Percentiles rank a stretch among this genome's conserved stretches.
These are phyloP conservation scores for Cartodere bifasciata DNA, from an alignment of 2,888 invertebrate genomes.

Conservation along the genomic window DNA sequence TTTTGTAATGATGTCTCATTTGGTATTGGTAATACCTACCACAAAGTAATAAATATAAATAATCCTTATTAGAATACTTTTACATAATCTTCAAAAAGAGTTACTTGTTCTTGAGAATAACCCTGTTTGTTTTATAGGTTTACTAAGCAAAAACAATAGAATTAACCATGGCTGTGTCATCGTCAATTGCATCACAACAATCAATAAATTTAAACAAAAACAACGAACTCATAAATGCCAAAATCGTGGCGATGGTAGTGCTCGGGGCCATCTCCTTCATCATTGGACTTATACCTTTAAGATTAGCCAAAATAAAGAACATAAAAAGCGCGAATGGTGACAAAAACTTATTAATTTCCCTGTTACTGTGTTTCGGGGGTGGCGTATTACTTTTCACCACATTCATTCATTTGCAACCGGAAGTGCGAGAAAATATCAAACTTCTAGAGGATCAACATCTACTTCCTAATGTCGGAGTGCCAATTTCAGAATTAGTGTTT, in stretches of 20 bases:
- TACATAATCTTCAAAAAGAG: too few species aligned
- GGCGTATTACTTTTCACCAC: constrained; percentile 53
- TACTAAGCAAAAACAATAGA: too few species aligned
- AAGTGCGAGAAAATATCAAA: constrained; percentile 46
- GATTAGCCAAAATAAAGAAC: constrained; percentile 28
- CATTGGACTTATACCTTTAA: constrained; percentile 44
- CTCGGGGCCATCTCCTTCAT: constrained; percentile 45
- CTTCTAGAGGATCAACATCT: constrained; percentile 34
- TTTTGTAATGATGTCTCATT: too few species aligned
- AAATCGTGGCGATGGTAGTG: constrained; percentile 46
- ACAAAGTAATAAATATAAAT: too few species aligned
- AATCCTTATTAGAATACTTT: too few species aligned
- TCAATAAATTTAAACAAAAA: too few species aligned
- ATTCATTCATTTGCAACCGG: constrained; percentile 51
- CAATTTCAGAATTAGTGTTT: constrained; percentile 45
- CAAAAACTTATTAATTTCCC: constrained; percentile 41
- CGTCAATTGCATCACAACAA: too few species aligned
- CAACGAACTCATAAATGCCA: too few species aligned
- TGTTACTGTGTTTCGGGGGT: constrained; percentile 50
- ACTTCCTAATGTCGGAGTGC: constrained; percentile 36
- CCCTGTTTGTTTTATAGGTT: too few species aligned
- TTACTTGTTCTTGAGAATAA: too few species aligned
- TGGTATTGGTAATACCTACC: too few species aligned
- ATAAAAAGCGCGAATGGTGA: constrained; percentile 28
- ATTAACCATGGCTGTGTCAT: too few species aligned